Evolutionary conservation across 2,888 invertebrate genomes (phyloP).

Genomic region (Apodemia hepburni): DNA sequence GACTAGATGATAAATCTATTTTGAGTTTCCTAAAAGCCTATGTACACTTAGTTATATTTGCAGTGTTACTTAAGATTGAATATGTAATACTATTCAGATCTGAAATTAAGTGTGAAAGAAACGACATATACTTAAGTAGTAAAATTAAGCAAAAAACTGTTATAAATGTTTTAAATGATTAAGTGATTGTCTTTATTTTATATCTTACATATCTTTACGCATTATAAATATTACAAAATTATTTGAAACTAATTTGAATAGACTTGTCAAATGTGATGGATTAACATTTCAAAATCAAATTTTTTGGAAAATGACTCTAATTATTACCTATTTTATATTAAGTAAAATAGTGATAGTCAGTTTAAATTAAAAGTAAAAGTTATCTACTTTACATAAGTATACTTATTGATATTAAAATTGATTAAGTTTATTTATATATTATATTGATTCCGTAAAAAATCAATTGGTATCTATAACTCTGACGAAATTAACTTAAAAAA

Average conservation of each 20-base stretch:
- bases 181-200: not conserved
- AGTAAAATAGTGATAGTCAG: not conserved
- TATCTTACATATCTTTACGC: not conserved
- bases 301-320: not conserved
- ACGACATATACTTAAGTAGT: not conserved
- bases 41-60: constrained; percentile 49
- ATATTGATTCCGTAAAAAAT: not conserved
- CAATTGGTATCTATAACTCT: not conserved
- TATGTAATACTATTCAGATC: constrained; percentile 4
- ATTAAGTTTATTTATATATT: not conserved
- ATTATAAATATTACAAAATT: not conserved
- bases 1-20: constrained; percentile 64
- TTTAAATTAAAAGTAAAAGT: not conserved
- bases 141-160: not conserved
- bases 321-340: too few relatives aligned
- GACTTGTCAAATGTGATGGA: not conserved
- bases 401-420: not conserved
- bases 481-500: not conserved
- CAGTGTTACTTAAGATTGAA: constrained; percentile 8
- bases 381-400: not conserved
- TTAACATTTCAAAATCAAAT: not conserved
- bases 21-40: constrained; percentile 62
- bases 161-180: not conserved
- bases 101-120: not conserved
- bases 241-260: not conserved